A percentile compares a stretch with the other conserved stretches of the same genome.
These are phyloP conservation scores for Dolichomitus sp. DNA, from an alignment of 2,888 invertebrate species.

Conservation along the genomic window DNA sequence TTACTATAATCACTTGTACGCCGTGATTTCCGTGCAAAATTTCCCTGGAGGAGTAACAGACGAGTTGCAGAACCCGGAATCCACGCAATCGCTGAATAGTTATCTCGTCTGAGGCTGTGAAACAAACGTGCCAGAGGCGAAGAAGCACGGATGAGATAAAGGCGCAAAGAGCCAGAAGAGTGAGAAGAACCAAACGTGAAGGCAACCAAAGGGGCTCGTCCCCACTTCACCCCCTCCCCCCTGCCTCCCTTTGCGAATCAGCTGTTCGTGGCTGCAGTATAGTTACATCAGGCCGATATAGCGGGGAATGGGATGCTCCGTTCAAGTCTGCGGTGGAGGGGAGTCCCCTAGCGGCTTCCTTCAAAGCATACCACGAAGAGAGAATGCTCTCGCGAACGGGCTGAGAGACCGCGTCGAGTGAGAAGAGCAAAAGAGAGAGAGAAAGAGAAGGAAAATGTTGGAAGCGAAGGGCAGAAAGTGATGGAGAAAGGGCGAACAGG, in stretches of 20 bases:
- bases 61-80: not conserved
- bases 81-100: slow-evolving; percentile 40
- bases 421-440: slow-evolving; percentile 31
- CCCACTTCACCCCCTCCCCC: too few relatives aligned
- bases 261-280: slow-evolving; percentile 60
- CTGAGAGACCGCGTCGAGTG: slow-evolving; percentile 61
- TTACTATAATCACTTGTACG: slow-evolving; percentile 29
- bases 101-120: slow-evolving; percentile 43
- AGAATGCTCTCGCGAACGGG: slow-evolving; percentile 65
- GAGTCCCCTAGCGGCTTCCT: slow-evolving; percentile 64
- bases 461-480: slow-evolving; percentile 50
- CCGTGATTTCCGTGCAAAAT: slow-evolving; percentile 39
- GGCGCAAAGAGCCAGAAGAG: slow-evolving; percentile 14
- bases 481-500: slow-evolving; percentile 45
- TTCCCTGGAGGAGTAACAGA: not conserved
- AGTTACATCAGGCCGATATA: slow-evolving; percentile 57
- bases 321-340: slow-evolving; percentile 27
- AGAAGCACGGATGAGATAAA: slow-evolving; percentile 20
- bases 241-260: slow-evolving; percentile 54
- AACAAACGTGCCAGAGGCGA: slow-evolving; percentile 40
- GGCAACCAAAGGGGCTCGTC: too few relatives aligned
- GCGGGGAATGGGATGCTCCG: slow-evolving; percentile 33
- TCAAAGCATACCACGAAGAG: slow-evolving; percentile 72
- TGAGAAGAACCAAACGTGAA: slow-evolving; percentile 37
- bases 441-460: slow-evolving; percentile 38